Conservation (phyloP, 2,113 vertebrate species). For the Colistium nudipinnis region DNA sequence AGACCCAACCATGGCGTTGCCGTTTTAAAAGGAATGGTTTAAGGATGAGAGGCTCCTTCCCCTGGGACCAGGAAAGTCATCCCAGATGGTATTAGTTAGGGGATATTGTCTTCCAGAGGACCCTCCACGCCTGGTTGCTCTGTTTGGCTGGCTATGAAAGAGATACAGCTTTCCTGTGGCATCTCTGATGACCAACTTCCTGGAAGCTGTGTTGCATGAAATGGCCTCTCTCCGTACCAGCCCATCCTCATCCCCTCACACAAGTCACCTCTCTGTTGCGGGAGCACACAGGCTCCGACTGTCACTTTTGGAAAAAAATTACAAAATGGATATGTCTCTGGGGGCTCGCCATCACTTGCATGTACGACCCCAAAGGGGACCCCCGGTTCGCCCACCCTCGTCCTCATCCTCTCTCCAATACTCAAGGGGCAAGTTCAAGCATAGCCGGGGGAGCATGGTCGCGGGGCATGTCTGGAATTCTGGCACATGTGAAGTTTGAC, state of each 20-base stretch:
- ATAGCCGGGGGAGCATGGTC: conserved; percentile 52
- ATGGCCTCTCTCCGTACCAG: conserved; percentile 71
- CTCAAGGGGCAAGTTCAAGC: conserved; percentile 16
- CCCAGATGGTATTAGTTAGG: conserved; percentile 71
- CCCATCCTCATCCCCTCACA: conserved; percentile 57
- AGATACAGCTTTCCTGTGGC: conserved; percentile 64
- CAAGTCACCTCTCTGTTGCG: conserved; percentile 47
- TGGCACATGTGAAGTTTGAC: conserved; percentile 42
- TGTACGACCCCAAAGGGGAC: conserved; percentile 21
- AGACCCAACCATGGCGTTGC: conserved; percentile 23
- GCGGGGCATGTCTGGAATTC: conserved; percentile 37
- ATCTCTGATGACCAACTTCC: conserved; percentile 73
- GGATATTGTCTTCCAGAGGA: conserved; percentile 72
- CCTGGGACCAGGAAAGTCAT: conserved; percentile 54
- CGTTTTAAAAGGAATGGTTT: conserved; percentile 52
- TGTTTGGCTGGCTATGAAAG: conserved; percentile 73
- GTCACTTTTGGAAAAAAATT: conserved; percentile 51
- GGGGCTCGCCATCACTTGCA: conserved; percentile 35
- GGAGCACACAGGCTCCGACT: conserved; percentile 32
- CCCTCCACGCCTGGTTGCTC: conserved; percentile 68
- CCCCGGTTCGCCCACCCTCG: conserved; percentile 18
- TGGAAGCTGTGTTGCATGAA: conserved; percentile 74
- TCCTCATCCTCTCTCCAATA: conserved; percentile 27
- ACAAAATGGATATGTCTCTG: conserved; percentile 9
- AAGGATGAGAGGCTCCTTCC: conserved; percentile 40